Conservation (phyloP, 1,140 invertebrate species). For the Lasaia peninsularis region DNA sequence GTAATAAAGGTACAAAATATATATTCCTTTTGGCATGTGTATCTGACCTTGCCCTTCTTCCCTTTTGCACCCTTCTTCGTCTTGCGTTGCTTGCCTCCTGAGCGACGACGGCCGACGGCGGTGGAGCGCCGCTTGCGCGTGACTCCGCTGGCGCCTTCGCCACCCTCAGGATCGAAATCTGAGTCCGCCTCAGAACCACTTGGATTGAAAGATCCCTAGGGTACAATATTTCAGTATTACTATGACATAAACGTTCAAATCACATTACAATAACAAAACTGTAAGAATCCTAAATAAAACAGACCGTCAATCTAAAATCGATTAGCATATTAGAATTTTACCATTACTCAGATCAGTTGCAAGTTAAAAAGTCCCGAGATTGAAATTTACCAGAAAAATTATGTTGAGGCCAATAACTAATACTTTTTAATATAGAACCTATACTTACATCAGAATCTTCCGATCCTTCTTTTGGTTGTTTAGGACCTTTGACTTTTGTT, state of each 20-base stretch:
- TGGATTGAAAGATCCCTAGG: conserved; percentile 73
- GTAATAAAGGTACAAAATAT: background rate
- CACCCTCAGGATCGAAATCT: conserved; percentile 73
- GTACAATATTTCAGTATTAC: conserved; percentile 7
- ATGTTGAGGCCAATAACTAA: background rate
- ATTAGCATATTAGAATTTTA: no score
- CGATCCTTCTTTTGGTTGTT: conserved; percentile 64
- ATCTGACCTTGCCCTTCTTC: conserved; percentile 43
- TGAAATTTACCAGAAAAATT: no score
- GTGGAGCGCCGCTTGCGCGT: conserved; percentile 53
- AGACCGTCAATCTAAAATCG: no score
- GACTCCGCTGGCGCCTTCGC: conserved; percentile 45
- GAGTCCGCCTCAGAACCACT: conserved; percentile 71
- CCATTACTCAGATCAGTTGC: no score
- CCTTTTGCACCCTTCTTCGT: conserved; percentile 40
- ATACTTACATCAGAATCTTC: conserved; percentile 74
- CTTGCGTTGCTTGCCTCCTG: conserved; percentile 44
- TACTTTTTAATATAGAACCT: background rate
- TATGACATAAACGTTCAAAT: background rate
- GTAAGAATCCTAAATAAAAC: no score
- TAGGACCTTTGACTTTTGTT: conserved; percentile 70
- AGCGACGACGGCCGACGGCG: conserved; percentile 42
- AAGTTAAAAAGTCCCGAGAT: no score
- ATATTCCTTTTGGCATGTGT: background rate
- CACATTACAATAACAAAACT: no score